These are phyloP conservation scores for Thymelicus acteon DNA, from an alignment of 2,888 invertebrate genomes.

Conservation along the genomic window DNA sequence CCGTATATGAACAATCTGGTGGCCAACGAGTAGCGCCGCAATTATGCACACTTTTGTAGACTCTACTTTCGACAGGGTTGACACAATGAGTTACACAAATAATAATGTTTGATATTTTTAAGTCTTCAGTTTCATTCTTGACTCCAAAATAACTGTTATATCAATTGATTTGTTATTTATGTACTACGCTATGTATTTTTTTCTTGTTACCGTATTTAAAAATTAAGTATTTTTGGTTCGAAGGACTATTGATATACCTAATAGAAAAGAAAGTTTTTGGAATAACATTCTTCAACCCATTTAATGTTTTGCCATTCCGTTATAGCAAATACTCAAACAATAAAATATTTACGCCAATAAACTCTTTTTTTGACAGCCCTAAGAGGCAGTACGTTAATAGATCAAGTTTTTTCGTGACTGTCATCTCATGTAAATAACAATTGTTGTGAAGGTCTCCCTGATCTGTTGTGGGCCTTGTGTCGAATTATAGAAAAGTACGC, in stretches of 20 bases:
- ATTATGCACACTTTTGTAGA: constrained; percentile 20
- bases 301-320: too few relatives aligned
- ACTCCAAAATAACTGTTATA: too few relatives aligned
- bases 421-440: constrained; percentile 24
- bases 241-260: too few relatives aligned
- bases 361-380: background rate
- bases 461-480: constrained; percentile 10
- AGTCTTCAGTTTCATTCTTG: too few relatives aligned
- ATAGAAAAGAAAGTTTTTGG: too few relatives aligned
- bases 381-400: constrained; percentile 14
- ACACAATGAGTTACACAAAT: background rate
- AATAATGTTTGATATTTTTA: too few relatives aligned
- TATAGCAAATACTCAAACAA: background rate
- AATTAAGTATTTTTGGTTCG: too few relatives aligned
- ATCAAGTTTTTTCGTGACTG: constrained; percentile 24
- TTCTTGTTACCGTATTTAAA: too few relatives aligned
- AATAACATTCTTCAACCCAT: too few relatives aligned
- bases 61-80: constrained; percentile 7
- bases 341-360: background rate
- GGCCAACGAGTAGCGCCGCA: constrained; percentile 11
- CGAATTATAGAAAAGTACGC: constrained; percentile 6
- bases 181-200: too few relatives aligned
- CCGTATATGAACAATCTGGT: constrained; percentile 24
- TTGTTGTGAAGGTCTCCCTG: constrained; percentile 9
- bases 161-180: too few relatives aligned